Conservation (phyloP, 2,113 vertebrate species). For the Terrapene triunguis region DNA sequence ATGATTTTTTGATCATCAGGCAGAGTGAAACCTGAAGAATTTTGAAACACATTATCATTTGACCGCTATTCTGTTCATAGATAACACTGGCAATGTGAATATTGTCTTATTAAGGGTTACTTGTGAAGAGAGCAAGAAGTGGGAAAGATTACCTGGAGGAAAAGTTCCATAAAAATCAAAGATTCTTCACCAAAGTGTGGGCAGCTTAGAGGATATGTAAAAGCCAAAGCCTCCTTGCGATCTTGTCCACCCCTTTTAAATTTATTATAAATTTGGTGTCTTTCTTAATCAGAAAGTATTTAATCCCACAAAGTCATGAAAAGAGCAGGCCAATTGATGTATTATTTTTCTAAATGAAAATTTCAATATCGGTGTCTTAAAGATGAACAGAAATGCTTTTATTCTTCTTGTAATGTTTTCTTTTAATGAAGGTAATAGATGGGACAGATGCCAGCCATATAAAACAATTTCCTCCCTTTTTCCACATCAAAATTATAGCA, state of each 20-base stretch:
- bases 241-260: background rate
- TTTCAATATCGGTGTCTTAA: background rate
- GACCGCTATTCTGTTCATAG: background rate
- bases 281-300: background rate
- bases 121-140: background rate
- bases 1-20: background rate
- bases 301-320: background rate
- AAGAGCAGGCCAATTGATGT: background rate
- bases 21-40: background rate
- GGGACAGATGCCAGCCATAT: accelerated
- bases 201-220: accelerated
- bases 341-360: background rate
- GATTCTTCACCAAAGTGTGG: background rate
- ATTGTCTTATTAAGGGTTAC: background rate
- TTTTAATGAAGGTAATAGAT: background rate
- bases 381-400: background rate
- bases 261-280: background rate
- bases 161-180: background rate
- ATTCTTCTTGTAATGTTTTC: accelerated
- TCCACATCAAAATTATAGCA: background rate
- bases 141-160: background rate
- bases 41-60: background rate
- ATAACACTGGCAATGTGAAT: background rate
- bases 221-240: background rate
- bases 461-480: background rate